Base-by-base conservation (phyloP, 2,888 invertebrate genomes). In the Luperina testacea region DNA sequence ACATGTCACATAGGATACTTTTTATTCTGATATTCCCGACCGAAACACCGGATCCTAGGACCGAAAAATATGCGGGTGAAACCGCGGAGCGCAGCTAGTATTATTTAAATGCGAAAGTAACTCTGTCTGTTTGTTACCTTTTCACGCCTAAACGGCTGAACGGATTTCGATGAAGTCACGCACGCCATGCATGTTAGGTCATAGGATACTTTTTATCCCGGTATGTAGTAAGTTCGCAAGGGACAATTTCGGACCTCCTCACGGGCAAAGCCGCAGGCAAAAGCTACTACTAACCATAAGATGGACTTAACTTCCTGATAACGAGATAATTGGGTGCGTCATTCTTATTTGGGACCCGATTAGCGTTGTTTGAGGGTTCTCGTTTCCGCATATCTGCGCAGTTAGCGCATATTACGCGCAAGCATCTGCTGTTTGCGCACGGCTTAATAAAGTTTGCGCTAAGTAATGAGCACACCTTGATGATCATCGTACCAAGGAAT, bases 361-460 rank as follows among this genome's bases (percentile, higher is more conserved):
- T 90, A 89, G 77, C 82, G 78, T 51, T 87, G 84, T 91, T 88
- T 87, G 87, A 80, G 87, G 83, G 79, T 79, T 74, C 80, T 63
- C 75, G 88, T 86, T 91, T 91, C 90, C 92, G 92, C 92, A 91
- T 92, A 88, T 89, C 88, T 90, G 86, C 81, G 80, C 79, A 82
- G 84, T 89, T 91, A 91, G 90, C 91, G 86, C 83, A 84, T 80
- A 87, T 86, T 88, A 89, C 89, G 87, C 85, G 86, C 80, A 74
- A 72, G 81, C 85, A 77, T 84, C 81, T 71, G 69, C 70, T 89
- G 79, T 85, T 78, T 85, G 73, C 80, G 65, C 64, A 61, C 32
- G 61, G 84, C 48, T 86, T 84, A 82, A 78, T 71, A 72, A 77
- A 75, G 79, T 78, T 77, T 82, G 42, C 70, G 77, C 69, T 88